Conservation (phyloP, 2,113 vertebrate genomes). For the Trinectes maculatus region DNA sequence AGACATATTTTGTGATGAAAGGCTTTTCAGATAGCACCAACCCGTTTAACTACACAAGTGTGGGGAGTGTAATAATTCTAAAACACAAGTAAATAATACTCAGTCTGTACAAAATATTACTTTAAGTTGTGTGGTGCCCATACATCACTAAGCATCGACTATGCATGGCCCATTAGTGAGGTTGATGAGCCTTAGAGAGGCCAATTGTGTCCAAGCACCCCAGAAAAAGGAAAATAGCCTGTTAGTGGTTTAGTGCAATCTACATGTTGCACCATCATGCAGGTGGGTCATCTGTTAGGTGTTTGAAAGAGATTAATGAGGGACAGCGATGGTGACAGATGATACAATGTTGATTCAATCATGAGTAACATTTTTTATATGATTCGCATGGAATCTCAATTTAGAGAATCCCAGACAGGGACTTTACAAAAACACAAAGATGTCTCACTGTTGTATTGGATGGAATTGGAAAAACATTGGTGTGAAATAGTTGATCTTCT, state of each 20-base stretch:
- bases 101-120: constrained; percentile 27
- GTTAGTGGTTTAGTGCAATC: constrained; percentile 25
- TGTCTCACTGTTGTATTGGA: background rate
- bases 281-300: constrained; percentile 44
- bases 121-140: constrained; percentile 35
- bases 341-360: no score
- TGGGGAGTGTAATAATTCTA: constrained; percentile 14
- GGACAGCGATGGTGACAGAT: constrained; percentile 56
- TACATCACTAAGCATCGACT: constrained; percentile 55
- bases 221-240: constrained; percentile 31
- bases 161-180: constrained; percentile 65
- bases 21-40: constrained; percentile 7
- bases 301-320: constrained; percentile 59
- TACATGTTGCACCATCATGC: constrained; percentile 25
- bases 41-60: constrained; percentile 13
- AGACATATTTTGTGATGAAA: constrained; percentile 12
- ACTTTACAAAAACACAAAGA: no score
- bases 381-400: no score
- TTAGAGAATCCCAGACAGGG: no score
- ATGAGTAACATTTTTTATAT: no score
- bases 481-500: background rate
- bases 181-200: constrained; percentile 74
- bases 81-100: constrained; percentile 44
- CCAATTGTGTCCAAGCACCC: constrained; percentile 63
- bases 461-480: background rate